These are phyloP conservation scores for Hirtodrosophila cameraria DNA, from an alignment of 2,888 invertebrate genomes.

Conservation along the genomic window DNA sequence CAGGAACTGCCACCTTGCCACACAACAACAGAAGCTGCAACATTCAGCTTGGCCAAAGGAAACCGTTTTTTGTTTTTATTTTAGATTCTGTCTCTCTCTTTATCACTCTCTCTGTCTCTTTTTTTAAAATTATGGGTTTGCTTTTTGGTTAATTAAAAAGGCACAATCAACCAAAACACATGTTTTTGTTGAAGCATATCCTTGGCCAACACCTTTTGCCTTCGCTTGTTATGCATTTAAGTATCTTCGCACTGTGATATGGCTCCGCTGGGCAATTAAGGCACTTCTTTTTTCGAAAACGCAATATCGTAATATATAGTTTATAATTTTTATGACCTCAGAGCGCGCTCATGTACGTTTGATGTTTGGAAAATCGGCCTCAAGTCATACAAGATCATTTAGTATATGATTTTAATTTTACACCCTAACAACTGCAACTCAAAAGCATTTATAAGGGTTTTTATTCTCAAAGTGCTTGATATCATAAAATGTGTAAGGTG, in stretches of 20 bases:
- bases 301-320: conserved; percentile 14
- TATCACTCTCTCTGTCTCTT: conserved; percentile 12
- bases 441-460: not conserved
- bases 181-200: conserved; percentile 48
- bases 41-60: conserved; percentile 17
- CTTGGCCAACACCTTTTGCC: conserved; percentile 61
- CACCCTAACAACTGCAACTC: not conserved
- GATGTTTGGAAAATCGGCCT: conserved; percentile 19
- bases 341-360: conserved; percentile 8
- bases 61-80: conserved; percentile 31
- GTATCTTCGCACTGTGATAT: conserved; percentile 38
- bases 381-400: conserved; percentile 5
- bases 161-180: conserved; percentile 50
- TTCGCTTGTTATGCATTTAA: conserved; percentile 31
- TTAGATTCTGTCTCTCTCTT: not conserved
- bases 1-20: conserved; percentile 75
- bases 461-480: conserved; percentile 5
- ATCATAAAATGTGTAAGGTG: not conserved
- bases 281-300: conserved; percentile 22
- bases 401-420: conserved; percentile 11
- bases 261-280: conserved; percentile 73
- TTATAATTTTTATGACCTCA: conserved; percentile 24
- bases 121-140: conserved; percentile 71
- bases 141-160: conserved; percentile 73
- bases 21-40: conserved; percentile 16